Evolutionary conservation across 2,888 invertebrate genomes (phyloP).

Genomic region (Acrobeloides nanus): DNA sequence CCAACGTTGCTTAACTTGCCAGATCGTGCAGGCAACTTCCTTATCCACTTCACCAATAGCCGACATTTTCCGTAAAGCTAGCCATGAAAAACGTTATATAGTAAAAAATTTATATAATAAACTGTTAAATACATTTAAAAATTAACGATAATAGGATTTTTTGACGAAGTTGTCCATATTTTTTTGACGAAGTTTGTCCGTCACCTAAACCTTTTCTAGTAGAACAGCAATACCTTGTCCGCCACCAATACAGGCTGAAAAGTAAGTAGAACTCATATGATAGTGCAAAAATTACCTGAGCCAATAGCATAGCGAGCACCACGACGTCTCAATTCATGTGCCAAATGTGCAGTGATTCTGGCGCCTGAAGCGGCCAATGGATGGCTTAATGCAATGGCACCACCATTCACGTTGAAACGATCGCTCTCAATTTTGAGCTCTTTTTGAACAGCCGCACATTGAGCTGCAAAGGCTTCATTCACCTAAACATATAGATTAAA

Average conservation of each 20-base stretch:
- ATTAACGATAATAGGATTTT: too few relatives aligned
- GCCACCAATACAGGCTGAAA: conserved; percentile 95
- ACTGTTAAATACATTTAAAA: too few relatives aligned
- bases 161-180: too few relatives aligned
- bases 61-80: too few relatives aligned
- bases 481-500: conserved; percentile 57
- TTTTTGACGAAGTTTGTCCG: too few relatives aligned
- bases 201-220: conserved; percentile 65
- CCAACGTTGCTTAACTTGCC: too few relatives aligned
- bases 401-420: conserved; percentile 75
- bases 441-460: conserved; percentile 80
- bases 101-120: too few relatives aligned
- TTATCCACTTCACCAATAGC: too few relatives aligned
- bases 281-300: too few relatives aligned
- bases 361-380: conserved; percentile 49
- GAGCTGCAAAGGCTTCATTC: conserved; percentile 95
- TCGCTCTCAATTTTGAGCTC: conserved; percentile 76
- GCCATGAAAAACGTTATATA: too few relatives aligned
- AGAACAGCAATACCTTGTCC: conserved; percentile 94
- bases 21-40: too few relatives aligned
- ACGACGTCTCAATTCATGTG: conserved; percentile 44
- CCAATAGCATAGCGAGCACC: conserved; percentile 71
- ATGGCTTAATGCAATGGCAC: conserved; percentile 51
- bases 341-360: conserved; percentile 44
- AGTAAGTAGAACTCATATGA: too few relatives aligned